phyloP scores from a whole-genome alignment of 2,888 invertebrate genomes.

The Aricia artaxerxes region DNA sequence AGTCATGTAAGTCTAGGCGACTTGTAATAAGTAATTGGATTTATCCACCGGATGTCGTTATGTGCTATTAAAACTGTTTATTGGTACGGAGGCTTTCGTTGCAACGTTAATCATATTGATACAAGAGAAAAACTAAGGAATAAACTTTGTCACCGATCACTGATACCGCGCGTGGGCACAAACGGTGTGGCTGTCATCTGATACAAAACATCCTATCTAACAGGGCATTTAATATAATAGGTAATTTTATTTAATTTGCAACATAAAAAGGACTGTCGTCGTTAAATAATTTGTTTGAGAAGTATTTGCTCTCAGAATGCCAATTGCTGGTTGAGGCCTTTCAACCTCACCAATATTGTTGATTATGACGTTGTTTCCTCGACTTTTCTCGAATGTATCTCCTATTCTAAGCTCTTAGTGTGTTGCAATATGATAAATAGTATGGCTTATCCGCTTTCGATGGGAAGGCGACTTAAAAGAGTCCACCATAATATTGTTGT shows the following conservation, averaged over 20 bases:
- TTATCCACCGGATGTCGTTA: constrained; percentile 29
- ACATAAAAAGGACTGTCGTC: neutral
- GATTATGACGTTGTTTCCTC: neutral
- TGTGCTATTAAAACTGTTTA: constrained; percentile 29
- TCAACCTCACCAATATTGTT: too few relatives aligned
- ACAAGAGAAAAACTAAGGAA: neutral
- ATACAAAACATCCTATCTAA: neutral
- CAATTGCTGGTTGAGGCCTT: too few relatives aligned
- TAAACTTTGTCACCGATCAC: neutral
- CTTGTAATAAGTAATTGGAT: constrained; percentile 31
- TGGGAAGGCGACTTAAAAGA: neutral
- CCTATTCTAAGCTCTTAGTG: neutral
- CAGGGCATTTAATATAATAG: neutral
- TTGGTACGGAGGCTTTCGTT: constrained; percentile 27
- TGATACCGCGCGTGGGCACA: neutral
- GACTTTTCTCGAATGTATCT: neutral
- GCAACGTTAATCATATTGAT: neutral
- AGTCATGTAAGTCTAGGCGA: constrained; percentile 30
- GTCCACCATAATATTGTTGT: constrained; percentile 18
- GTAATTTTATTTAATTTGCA: neutral
- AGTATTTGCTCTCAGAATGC: neutral
- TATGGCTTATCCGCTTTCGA: neutral
- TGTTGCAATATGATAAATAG: neutral
- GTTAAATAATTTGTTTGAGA: neutral
- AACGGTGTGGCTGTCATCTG: neutral